phyloP scores from a whole-genome alignment of 2,797 vertebrate genomes.

The Sandelia bainsii region DNA sequence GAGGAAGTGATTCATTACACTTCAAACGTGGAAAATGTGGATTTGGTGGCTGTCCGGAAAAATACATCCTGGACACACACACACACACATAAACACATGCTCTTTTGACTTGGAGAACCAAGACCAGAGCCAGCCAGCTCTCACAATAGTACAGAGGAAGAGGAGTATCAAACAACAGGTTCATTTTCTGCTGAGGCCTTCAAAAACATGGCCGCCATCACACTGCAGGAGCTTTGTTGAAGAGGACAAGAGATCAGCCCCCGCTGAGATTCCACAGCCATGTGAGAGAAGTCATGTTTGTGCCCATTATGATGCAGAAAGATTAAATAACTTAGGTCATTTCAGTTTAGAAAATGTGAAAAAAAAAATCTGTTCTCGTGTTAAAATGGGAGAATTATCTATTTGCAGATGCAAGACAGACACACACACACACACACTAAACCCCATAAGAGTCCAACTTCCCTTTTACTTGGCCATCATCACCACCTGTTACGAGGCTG shows the following conservation, averaged over 20 bases:
- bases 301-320: conserved; percentile 12
- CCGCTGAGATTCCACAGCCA: conserved; percentile 78
- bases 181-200: conserved; percentile 67
- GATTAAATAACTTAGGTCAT: conserved; percentile 20
- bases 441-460: conserved; percentile 5
- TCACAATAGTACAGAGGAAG: conserved; percentile 73
- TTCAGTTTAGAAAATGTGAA: conserved; percentile 5
- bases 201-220: conserved; percentile 52
- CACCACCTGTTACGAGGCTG: conserved; percentile 32
- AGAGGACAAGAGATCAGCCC: conserved; percentile 63
- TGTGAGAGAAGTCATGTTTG: conserved; percentile 57
- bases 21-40: conserved; percentile 26
- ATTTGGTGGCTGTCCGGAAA: conserved; percentile 13
- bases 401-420: conserved; percentile 41
- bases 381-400: conserved; percentile 10
- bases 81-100: conserved; percentile 21
- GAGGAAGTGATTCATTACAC: conserved; percentile 40
- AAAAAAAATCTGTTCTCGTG: not conserved
- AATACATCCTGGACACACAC: conserved; percentile 26
- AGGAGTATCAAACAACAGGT: conserved; percentile 76
- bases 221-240: conserved; percentile 76
- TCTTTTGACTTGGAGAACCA: conserved; percentile 41
- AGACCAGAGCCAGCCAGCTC: conserved; percentile 64
- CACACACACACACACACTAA: conserved; percentile 22
- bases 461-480: conserved; percentile 16